Conservation (phyloP, 2,888 invertebrate species). For the Rhagonycha fulva region DNA sequence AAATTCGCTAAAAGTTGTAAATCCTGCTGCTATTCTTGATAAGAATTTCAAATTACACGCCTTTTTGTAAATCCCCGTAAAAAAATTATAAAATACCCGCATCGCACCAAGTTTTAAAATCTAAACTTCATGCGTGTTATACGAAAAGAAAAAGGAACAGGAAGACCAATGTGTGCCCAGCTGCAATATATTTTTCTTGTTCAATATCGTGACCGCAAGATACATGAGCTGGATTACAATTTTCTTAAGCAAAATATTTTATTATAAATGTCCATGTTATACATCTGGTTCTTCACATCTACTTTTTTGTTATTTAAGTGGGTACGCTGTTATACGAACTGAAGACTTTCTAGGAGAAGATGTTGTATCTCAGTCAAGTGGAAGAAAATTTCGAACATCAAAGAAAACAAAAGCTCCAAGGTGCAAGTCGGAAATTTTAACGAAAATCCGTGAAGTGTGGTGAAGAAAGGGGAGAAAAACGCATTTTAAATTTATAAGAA, state of each 20-base stretch:
- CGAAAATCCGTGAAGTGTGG: too few relatives aligned
- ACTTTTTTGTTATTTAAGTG: not conserved
- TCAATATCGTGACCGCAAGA: slow-evolving; percentile 35
- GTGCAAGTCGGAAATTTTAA: too few relatives aligned
- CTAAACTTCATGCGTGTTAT: slow-evolving; percentile 1
- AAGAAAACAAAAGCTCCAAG: too few relatives aligned
- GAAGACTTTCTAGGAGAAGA: too few relatives aligned
- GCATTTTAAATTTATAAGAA: too few relatives aligned
- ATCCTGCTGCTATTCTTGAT: not conserved
- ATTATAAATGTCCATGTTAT: not conserved
- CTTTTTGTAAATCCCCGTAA: slow-evolving; percentile 3
- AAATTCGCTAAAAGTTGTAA: not conserved
- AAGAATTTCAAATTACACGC: slow-evolving; percentile 1
- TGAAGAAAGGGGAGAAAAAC: too few relatives aligned
- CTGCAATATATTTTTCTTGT: slow-evolving; percentile 31
- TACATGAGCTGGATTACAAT: slow-evolving; percentile 30
- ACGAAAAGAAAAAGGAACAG: slow-evolving; percentile 11
- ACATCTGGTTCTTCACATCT: not conserved
- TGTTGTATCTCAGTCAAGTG: not conserved
- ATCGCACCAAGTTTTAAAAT: not conserved
- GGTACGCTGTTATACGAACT: not conserved
- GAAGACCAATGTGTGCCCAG: slow-evolving; percentile 39
- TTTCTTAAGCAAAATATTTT: slow-evolving; percentile 5
- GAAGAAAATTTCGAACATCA: not conserved
- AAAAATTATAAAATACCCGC: slow-evolving; percentile 2